A percentile compares a stretch with the other conserved stretches of the same genome.
phyloP scores from a whole-genome alignment of 2,888 invertebrate genomes.

The Rhamphomyia laevipes region DNA sequence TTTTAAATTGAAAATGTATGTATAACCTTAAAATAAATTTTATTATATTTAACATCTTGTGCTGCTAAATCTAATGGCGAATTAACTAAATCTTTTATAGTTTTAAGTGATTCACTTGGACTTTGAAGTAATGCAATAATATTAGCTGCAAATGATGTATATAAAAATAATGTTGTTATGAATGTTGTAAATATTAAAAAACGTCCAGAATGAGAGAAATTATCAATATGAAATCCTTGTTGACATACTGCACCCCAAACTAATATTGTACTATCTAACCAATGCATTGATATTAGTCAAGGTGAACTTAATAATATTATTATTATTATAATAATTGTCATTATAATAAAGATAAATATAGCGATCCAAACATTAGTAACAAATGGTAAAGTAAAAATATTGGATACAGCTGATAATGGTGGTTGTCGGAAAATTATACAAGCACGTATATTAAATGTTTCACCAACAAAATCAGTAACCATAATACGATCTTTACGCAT shows the following conservation, averaged over 20 bases:
- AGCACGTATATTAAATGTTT: constrained; percentile 42
- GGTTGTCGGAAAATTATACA: constrained; percentile 51
- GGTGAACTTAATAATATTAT: constrained; percentile 26
- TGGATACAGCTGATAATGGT: constrained; percentile 46
- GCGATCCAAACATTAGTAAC: constrained; percentile 44
- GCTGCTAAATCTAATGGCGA: constrained; percentile 46
- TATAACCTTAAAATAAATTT: constrained; percentile 42
- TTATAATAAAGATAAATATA: constrained; percentile 24
- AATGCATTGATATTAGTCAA: constrained; percentile 22
- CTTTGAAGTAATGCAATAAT: constrained; percentile 51
- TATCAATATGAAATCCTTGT: constrained; percentile 44
- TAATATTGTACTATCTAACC: constrained; percentile 42
- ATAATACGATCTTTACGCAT: constrained; percentile 46
- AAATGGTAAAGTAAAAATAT: constrained; percentile 50
- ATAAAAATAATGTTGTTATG: constrained; percentile 44
- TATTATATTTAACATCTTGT: constrained; percentile 49
- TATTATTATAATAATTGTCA: constrained; percentile 23
- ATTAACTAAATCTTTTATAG: constrained; percentile 42
- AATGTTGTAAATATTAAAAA: constrained; percentile 45
- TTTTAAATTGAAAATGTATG: no score
- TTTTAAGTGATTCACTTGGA: constrained; percentile 46
- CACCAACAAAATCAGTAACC: constrained; percentile 42
- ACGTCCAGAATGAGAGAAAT: constrained; percentile 41
- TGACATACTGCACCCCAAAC: constrained; percentile 48
- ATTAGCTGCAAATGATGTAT: constrained; percentile 55